phyloP scores from a whole-genome alignment of 2,888 invertebrate species.

The Sussaba pulchella region DNA sequence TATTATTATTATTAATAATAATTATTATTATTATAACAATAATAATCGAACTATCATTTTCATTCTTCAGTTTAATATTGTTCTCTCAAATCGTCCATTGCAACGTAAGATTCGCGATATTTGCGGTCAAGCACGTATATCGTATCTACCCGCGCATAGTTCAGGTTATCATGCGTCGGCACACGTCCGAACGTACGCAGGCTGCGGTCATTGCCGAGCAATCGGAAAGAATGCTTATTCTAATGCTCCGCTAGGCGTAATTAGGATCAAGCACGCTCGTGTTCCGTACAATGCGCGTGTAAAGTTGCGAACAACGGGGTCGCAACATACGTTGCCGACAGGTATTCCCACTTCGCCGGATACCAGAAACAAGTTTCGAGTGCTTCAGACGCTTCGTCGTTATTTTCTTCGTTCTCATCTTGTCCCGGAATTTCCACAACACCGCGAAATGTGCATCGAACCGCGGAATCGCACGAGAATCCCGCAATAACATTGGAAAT shows the following conservation, averaged over 20 bases:
- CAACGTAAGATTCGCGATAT: slow-evolving; percentile 24
- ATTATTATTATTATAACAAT: slow-evolving; percentile 7
- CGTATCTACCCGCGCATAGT: not conserved
- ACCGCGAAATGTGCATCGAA: not conserved
- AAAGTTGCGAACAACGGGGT: slow-evolving; percentile 27
- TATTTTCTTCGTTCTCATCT: not conserved
- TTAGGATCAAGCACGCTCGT: slow-evolving; percentile 44
- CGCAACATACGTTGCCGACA: slow-evolving; percentile 25
- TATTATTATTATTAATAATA: not conserved
- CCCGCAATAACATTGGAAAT: not conserved
- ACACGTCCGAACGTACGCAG: not conserved
- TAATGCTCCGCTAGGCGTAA: slow-evolving; percentile 42
- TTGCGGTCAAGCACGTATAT: slow-evolving; percentile 27
- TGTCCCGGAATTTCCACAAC: slow-evolving; percentile 6
- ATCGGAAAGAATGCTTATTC: slow-evolving; percentile 57
- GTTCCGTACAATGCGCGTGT: slow-evolving; percentile 44
- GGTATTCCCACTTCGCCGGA: slow-evolving; percentile 50
- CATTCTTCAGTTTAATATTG: not conserved
- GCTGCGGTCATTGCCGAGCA: slow-evolving; percentile 25
- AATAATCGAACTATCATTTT: slow-evolving; percentile 33
- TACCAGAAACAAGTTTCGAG: not conserved
- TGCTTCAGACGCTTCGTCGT: not conserved
- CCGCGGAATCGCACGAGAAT: not conserved
- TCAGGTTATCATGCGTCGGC: not conserved
- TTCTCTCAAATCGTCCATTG: not conserved